Evolutionary conservation across 2,888 invertebrate genomes (phyloP).

Genomic region (Ophonus ardosiacus): DNA sequence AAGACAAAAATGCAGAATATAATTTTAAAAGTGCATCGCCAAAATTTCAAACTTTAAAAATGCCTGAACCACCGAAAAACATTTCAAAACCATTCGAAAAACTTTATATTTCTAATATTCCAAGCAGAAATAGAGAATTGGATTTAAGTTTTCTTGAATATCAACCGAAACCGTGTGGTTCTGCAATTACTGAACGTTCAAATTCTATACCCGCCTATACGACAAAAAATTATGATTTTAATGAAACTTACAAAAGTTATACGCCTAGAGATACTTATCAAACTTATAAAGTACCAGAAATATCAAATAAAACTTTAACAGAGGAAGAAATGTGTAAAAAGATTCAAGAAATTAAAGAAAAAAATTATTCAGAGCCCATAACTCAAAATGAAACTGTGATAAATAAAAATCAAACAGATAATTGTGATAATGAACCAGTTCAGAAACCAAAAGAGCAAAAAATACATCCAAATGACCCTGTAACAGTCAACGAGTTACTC

Average conservation of each 20-base stretch:
- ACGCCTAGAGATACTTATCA: not conserved
- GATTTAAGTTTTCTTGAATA: slow-evolving; percentile 73
- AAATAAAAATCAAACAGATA: slow-evolving; percentile 70
- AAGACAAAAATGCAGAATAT: not conserved
- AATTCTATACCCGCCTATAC: not conserved
- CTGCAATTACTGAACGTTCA: not conserved
- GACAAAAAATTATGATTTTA: not conserved
- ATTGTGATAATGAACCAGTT: slow-evolving; percentile 71
- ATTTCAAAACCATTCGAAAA: slow-evolving; percentile 71
- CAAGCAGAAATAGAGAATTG: slow-evolving; percentile 72
- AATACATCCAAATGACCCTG: slow-evolving; percentile 74
- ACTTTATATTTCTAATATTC: slow-evolving; percentile 74
- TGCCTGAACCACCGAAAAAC: not conserved
- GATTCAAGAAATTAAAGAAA: not conserved
- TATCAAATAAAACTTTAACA: not conserved
- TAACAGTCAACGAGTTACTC: slow-evolving; percentile 80
- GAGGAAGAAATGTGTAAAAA: not conserved
- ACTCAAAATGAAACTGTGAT: slow-evolving; percentile 74
- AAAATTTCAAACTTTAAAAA: not conserved
- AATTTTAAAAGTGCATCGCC: not conserved
- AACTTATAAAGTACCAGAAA: not conserved
- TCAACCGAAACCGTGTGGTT: slow-evolving; percentile 63
- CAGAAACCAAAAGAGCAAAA: slow-evolving; percentile 1
- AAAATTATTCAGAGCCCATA: slow-evolving; percentile 71
- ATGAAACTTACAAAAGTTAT: slow-evolving; percentile 29